These are phyloP conservation scores for Lathronympha strigana DNA, from an alignment of 2,888 invertebrate species.

Conservation along the genomic window DNA sequence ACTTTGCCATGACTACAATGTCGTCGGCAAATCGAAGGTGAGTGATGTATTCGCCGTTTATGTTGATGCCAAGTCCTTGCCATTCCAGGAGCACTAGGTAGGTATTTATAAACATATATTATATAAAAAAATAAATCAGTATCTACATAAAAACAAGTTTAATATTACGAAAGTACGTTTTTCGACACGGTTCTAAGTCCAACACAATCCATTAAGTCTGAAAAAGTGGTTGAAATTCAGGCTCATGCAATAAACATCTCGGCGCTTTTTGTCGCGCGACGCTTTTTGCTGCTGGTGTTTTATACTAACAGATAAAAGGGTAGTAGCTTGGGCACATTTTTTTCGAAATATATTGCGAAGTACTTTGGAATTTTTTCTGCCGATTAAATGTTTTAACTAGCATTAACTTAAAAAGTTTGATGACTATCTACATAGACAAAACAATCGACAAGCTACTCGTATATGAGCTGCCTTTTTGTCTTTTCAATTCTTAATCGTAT, in stretches of 20 bases:
- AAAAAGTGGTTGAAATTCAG: slow-evolving; percentile 80
- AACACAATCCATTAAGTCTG: slow-evolving; percentile 78
- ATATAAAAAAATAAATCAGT: not conserved
- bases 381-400: slow-evolving; percentile 3
- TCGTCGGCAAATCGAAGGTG: too few relatives aligned
- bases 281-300: slow-evolving; percentile 69
- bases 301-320: slow-evolving; percentile 52
- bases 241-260: slow-evolving; percentile 82
- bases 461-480: too few relatives aligned
- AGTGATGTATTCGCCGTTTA: too few relatives aligned
- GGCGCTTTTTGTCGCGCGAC: slow-evolving; percentile 49
- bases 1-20: too few relatives aligned
- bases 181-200: slow-evolving; percentile 25
- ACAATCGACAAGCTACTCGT: too few relatives aligned
- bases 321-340: slow-evolving; percentile 33
- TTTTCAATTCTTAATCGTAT: too few relatives aligned
- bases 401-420: not conserved
- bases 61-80: too few relatives aligned
- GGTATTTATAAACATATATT: not conserved
- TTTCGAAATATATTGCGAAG: slow-evolving; percentile 20
- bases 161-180: slow-evolving; percentile 27
- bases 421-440: too few relatives aligned
- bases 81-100: not conserved
- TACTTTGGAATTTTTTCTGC: not conserved
- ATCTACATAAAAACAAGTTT: slow-evolving; percentile 13